A percentile compares a stretch with the other conserved stretches of the same genome.
Conservation (phyloP, 2,797 vertebrate species). For the Tarsius wallacei region DNA sequence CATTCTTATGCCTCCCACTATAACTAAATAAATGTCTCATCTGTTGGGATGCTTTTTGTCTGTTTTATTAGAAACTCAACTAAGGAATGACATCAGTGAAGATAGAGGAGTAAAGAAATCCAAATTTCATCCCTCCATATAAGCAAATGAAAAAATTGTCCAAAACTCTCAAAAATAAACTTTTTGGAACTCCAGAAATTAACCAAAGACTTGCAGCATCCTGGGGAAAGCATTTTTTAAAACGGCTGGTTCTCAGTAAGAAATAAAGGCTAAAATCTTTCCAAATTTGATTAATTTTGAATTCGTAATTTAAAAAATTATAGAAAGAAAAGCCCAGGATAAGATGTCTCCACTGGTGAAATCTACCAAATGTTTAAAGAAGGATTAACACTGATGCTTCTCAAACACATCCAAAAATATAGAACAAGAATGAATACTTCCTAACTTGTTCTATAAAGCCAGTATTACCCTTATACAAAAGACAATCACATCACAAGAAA, state of each 20-base stretch:
- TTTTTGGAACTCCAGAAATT: background rate
- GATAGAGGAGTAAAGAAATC: background rate
- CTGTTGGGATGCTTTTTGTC: background rate
- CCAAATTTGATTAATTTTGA: conserved; percentile 26
- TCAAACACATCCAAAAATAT: background rate
- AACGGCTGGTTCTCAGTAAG: background rate
- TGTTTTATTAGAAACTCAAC: background rate
- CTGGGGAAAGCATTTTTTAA: background rate
- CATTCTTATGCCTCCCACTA: background rate
- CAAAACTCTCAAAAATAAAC: background rate
- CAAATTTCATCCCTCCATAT: background rate
- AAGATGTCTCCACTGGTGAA: background rate
- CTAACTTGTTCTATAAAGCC: background rate
- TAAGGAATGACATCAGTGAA: background rate
- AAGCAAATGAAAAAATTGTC: background rate
- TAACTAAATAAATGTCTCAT: background rate
- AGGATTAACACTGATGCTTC: background rate
- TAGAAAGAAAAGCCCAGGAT: background rate
- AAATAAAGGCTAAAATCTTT: background rate
- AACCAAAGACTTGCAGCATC: background rate
- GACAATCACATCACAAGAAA: conserved; percentile 22
- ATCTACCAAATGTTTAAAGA: conserved; percentile 11
- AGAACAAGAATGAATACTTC: background rate
- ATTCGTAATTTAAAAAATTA: conserved; percentile 13
- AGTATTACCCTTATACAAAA: too few relatives aligned